phyloP scores from a whole-genome alignment of 2,888 invertebrate species.

The Loripinus fragilis region DNA sequence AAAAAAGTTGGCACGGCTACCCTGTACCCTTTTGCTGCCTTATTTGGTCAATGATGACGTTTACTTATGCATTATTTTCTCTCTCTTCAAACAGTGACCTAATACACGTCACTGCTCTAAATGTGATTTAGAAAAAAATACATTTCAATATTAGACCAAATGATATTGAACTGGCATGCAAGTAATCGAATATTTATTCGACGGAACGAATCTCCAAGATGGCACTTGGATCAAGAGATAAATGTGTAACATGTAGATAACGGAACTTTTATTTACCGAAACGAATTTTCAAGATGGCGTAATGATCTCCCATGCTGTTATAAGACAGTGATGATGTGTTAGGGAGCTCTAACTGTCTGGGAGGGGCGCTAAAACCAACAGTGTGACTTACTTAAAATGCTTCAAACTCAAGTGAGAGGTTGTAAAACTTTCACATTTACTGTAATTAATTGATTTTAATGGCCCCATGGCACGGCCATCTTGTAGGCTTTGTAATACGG shows the following conservation, averaged over 20 bases:
- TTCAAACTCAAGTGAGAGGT: neutral
- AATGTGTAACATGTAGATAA: neutral
- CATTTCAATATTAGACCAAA: no score
- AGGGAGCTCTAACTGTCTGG: neutral
- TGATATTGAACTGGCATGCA: no score
- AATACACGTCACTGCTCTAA: no score
- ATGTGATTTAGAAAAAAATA: no score
- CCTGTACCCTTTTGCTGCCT: no score
- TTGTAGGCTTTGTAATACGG: no score
- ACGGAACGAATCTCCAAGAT: constrained; percentile 12
- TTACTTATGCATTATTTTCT: no score
- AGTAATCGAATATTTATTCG: constrained; percentile 3
- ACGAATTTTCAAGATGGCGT: constrained; percentile 9
- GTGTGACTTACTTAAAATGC: constrained; percentile 12
- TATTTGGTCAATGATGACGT: no score
- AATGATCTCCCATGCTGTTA: constrained; percentile 7
- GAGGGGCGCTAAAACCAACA: constrained; percentile 17
- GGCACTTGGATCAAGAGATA: neutral
- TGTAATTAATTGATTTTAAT: neutral
- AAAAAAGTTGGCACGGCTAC: no score
- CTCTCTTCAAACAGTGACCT: no score
- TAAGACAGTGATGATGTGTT: constrained; percentile 2
- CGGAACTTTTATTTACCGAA: constrained; percentile 12
- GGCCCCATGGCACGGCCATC: neutral
- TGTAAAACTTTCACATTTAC: constrained; percentile 15